Percentiles rank a stretch among this genome's conserved stretches.
These are phyloP conservation scores for Tapirus terrestris DNA, from an alignment of 2,113 vertebrate genomes.

Conservation along the genomic window DNA sequence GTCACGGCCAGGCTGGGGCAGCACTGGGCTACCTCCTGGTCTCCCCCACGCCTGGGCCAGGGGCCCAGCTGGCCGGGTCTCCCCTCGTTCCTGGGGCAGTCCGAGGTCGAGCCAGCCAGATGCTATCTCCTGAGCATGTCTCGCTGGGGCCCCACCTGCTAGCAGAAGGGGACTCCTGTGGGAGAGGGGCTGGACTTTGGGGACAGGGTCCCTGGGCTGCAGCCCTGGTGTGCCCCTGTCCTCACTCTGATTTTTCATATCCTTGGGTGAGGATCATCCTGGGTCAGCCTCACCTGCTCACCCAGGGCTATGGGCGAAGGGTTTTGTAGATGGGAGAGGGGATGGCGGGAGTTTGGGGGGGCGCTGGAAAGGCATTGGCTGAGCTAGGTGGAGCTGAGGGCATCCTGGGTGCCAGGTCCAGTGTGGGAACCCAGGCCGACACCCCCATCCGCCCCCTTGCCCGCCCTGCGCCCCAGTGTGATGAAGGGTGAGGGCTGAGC, in stretches of 20 bases:
- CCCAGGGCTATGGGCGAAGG: not conserved
- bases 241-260: not conserved
- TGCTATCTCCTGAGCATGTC: accelerated
- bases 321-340: not conserved
- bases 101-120: accelerated
- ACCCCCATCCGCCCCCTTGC: not conserved
- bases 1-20: not conserved
- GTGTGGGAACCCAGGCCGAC: not conserved
- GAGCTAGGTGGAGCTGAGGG: not conserved
- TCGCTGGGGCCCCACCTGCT: not conserved
- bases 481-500: not conserved
- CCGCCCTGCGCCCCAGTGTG: not conserved
- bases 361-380: accelerated
- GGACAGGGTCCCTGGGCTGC: not conserved
- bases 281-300: not conserved
- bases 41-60: accelerated
- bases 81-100: too few relatives aligned
- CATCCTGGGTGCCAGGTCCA: not conserved
- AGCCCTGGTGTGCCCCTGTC: not conserved
- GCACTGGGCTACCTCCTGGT: too few relatives aligned
- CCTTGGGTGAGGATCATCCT: constrained; percentile 39
- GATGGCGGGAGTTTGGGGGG: not conserved
- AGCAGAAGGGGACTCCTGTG: not conserved
- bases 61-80: not conserved
- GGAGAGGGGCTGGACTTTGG: not conserved